Conservation (phyloP, 1,140 invertebrate genomes). For the Psix sp. region DNA sequence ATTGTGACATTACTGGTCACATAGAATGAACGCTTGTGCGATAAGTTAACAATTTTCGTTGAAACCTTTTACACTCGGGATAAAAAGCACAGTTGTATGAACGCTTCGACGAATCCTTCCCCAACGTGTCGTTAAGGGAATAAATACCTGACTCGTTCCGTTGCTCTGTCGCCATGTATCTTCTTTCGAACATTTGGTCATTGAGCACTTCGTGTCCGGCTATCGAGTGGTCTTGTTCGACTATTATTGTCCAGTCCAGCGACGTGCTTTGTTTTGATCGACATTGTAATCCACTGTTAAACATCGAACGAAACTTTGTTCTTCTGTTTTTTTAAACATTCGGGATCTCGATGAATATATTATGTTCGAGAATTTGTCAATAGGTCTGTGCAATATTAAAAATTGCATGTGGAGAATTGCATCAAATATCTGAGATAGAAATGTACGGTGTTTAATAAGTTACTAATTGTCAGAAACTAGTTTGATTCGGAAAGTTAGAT, state of each 20-base stretch:
- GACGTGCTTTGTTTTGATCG: slow-evolving; percentile 21
- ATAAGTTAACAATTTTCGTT: slow-evolving; percentile 53
- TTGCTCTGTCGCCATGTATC: slow-evolving; percentile 44
- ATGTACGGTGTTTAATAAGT: slow-evolving; percentile 19
- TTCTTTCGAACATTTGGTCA: slow-evolving; percentile 30
- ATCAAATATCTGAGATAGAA: no score
- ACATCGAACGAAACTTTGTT: background rate
- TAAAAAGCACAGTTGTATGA: slow-evolving; percentile 46
- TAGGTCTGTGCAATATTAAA: no score
- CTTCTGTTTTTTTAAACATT: no score
- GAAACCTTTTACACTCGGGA: slow-evolving; percentile 18
- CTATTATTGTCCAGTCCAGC: slow-evolving; percentile 15
- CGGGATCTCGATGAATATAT: no score
- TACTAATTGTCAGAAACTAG: slow-evolving; percentile 20
- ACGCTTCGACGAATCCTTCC: slow-evolving; percentile 26
- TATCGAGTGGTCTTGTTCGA: slow-evolving; percentile 39
- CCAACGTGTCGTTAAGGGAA: slow-evolving; percentile 46
- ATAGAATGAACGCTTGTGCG: slow-evolving; percentile 14
- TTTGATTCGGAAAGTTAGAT: slow-evolving; percentile 22
- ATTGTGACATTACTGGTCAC: slow-evolving; percentile 33
- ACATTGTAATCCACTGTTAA: slow-evolving; percentile 3
- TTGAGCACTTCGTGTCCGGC: slow-evolving; percentile 17
- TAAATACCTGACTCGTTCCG: slow-evolving; percentile 35
- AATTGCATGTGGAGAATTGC: no score
- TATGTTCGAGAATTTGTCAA: no score